Evolutionary conservation across 2,797 vertebrate genomes (phyloP).

Genomic region (Hafferia zeledoni): DNA sequence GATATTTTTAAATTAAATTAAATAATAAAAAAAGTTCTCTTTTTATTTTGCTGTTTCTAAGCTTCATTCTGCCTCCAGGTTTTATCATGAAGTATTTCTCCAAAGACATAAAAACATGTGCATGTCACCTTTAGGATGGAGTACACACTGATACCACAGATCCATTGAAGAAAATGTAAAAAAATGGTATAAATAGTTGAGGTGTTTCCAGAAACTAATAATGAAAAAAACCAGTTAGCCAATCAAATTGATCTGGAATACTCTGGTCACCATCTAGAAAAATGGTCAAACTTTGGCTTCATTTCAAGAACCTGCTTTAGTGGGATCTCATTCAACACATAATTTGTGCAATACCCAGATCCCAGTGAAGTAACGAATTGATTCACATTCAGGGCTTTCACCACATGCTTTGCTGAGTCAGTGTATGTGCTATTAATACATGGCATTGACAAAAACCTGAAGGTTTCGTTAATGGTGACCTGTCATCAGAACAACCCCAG

Average conservation of each 20-base stretch:
- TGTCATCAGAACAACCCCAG: not conserved
- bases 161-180: not conserved
- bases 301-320: not conserved
- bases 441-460: not conserved
- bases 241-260: not conserved
- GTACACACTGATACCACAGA: not conserved
- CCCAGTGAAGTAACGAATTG: not conserved
- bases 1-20: not conserved
- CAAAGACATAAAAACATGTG: not conserved
- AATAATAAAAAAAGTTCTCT: not conserved
- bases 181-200: not conserved
- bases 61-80: not conserved
- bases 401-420: not conserved
- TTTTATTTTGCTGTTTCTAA: not conserved
- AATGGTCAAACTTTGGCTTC: not conserved
- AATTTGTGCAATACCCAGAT: not conserved
- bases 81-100: not conserved
- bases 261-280: not conserved
- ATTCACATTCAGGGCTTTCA: not conserved
- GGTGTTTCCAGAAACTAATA: not conserved
- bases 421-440: not conserved
- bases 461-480: not conserved
- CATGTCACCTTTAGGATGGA: not conserved
- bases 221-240: not conserved
- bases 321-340: not conserved